Conservation (phyloP, 2,797 vertebrate genomes). For the Acanthopagrus latus region DNA sequence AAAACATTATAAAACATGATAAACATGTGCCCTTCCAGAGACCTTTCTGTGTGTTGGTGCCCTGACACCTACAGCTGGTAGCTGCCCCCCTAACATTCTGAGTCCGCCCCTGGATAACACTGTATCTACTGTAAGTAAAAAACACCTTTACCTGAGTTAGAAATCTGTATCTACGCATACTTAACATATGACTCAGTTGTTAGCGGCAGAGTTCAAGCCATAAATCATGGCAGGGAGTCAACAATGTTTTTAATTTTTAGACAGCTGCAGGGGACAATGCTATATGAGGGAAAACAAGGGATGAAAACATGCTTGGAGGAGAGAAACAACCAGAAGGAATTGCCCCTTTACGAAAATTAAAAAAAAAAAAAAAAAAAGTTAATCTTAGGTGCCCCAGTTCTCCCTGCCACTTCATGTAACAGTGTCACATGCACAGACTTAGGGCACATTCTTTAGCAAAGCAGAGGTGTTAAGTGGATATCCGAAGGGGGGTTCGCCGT, state of each 20-base stretch:
- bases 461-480: conserved; percentile 58
- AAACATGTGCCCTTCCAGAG: too few relatives aligned
- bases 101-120: too few relatives aligned
- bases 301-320: not conserved
- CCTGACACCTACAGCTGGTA: too few relatives aligned
- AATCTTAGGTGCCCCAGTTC: conserved; percentile 35
- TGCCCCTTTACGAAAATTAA: conserved; percentile 25
- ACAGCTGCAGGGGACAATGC: not conserved
- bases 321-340: conserved; percentile 14
- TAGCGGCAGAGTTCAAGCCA: not conserved
- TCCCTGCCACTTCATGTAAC: conserved; percentile 39
- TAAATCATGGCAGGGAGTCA: not conserved
- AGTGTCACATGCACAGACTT: conserved; percentile 73
- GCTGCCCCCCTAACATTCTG: too few relatives aligned
- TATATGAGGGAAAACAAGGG: not conserved
- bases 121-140: not conserved
- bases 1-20: too few relatives aligned
- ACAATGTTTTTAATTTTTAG: not conserved
- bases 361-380: conserved; percentile 29
- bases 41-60: too few relatives aligned
- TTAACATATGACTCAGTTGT: not conserved
- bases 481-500: conserved; percentile 17
- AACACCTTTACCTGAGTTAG: not conserved
- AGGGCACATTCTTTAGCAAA: conserved; percentile 63
- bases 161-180: not conserved